Evolutionary conservation across 2,888 invertebrate species (phyloP), one percentile per base, ranked within the genome.

Genomic region (Prosopocoilus inquinatus): DNA sequence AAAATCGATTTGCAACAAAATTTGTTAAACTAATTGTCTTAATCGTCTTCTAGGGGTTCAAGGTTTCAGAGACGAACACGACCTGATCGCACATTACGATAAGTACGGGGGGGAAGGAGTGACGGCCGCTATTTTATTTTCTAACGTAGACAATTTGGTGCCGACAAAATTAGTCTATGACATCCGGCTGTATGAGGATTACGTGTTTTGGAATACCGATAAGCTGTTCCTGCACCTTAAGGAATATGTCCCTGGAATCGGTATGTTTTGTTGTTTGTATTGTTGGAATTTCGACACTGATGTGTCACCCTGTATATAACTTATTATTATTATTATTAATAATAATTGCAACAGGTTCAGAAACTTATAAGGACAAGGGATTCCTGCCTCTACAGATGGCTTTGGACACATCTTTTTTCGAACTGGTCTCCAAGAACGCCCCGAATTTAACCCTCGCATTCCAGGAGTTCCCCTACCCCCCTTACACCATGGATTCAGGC

Each of bases 351-450:
- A 32, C 59, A 80, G 79, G 73, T 55, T 72, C 75, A 11, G 74
- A 77, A 56, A 73, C 73, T 39, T 80, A 80, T 66, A 74, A 76
- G 58, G 71, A 65, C 57, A 80, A 79, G 72, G 72, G 70, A 15
- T 86, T 86, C 65, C 74, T 86, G 63, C 74, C 77, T 0, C 64
- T 87, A 0, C 86, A 88, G 69, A 78, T 82, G 75, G 80, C 84
- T 0, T 72, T 88, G 34, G 86, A 88, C 67, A 78, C 78, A 1
- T 78, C 80, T 16, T 87, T 79, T 66, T 76, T 85, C 41, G 74
- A 79, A 55, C 64, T 76, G 36, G 57, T 57, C 28, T 51, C 62
- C 9, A 52, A 52, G 2, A 48, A 55, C 15, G 8, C 11, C 9
- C 34, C 59, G 5, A 59, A 55, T 8, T 55, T 72, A 16, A 65